phyloP scores from a whole-genome alignment of 2,113 vertebrate genomes.

The Kobus ellipsiprymnus region DNA sequence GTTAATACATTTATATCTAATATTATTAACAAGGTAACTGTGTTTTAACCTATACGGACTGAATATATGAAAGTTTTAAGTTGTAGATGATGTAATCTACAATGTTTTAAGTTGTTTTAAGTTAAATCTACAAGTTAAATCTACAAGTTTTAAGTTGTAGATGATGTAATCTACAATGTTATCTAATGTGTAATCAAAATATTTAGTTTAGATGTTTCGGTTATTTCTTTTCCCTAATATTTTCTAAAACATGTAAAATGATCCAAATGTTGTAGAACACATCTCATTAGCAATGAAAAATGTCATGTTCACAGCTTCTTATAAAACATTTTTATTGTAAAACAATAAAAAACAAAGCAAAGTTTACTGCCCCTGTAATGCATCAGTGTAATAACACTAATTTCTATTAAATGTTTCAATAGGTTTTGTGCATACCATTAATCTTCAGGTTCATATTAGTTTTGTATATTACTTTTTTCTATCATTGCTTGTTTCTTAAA shows the following conservation, averaged over 20 bases:
- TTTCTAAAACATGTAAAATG: neutral
- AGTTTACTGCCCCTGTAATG: neutral
- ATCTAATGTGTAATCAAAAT: neutral
- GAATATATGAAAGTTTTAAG: neutral
- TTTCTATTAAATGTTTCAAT: neutral
- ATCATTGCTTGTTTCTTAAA: neutral
- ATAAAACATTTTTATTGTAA: neutral
- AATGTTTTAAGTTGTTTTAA: neutral
- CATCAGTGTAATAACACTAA: neutral
- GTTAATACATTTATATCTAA: neutral
- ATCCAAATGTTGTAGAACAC: neutral
- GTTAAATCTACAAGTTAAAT: too few species aligned
- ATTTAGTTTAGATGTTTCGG: neutral
- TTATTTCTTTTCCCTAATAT: neutral
- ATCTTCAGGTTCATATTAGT: neutral
- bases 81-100: neutral
- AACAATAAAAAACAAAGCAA: neutral
- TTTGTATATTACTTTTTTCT: neutral
- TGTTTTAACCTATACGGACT: neutral
- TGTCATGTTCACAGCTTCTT: neutral
- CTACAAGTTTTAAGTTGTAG: neutral
- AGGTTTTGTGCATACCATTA: too few species aligned
- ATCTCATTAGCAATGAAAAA: neutral
- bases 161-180: neutral
- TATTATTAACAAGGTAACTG: neutral